Conservation (phyloP, 1,140 invertebrate species). For the Diorhabda carinulata region DNA sequence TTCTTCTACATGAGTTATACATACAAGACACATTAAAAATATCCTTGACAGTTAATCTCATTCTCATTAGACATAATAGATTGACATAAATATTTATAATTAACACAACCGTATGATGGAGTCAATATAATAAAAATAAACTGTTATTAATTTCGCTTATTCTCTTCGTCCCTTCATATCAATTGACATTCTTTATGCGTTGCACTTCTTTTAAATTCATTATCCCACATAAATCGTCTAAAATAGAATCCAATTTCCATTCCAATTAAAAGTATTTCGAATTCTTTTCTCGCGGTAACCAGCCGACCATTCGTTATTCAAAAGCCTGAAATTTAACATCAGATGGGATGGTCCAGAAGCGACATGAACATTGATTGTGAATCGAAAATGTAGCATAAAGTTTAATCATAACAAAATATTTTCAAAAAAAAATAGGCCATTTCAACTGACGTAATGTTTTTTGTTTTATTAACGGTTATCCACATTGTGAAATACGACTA, state of each 20-base stretch:
- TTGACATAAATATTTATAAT: too few species aligned
- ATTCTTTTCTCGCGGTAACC: not conserved
- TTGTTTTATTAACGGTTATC: too few species aligned
- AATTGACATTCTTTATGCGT: conserved; percentile 6
- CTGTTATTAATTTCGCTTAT: conserved; percentile 4
- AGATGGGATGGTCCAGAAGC: not conserved
- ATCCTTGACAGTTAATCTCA: too few species aligned
- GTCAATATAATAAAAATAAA: not conserved
- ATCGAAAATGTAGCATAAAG: not conserved
- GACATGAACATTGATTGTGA: conserved; percentile 1
- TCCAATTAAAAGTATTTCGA: conserved; percentile 3
- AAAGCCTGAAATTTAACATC: not conserved
- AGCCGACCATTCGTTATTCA: not conserved
- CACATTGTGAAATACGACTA: too few species aligned
- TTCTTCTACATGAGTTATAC: too few species aligned
- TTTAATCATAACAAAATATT: too few species aligned
- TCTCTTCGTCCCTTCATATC: not conserved
- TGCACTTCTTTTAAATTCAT: conserved; percentile 9
- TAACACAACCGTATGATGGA: too few species aligned
- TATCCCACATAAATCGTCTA: conserved; percentile 5
- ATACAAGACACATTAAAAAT: too few species aligned
- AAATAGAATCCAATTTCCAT: conserved; percentile 7
- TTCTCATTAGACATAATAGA: too few species aligned
- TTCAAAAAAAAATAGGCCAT: too few species aligned
- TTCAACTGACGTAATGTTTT: too few species aligned